Evolutionary conservation across 2,888 invertebrate genomes (phyloP).

Genomic region (Heliconius ismenius): DNA sequence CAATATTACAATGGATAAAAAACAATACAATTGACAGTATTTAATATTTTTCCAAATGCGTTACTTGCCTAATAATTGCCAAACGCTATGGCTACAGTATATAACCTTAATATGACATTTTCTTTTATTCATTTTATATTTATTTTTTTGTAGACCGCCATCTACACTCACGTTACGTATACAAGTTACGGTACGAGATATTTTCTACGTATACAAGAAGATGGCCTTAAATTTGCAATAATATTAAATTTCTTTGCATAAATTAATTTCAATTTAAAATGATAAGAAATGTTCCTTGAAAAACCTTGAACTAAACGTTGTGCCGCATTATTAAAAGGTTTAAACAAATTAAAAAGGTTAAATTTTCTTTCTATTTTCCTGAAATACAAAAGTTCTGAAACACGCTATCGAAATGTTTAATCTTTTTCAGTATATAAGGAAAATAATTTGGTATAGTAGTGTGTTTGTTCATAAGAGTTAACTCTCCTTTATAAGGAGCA

Average conservation of each 20-base stretch:
- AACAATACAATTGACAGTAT: neutral
- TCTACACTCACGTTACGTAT: neutral
- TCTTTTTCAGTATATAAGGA: slow-evolving; percentile 47
- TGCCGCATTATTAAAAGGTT: neutral
- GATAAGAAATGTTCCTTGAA: neutral
- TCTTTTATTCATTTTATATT: neutral
- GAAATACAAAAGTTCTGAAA: slow-evolving; percentile 33
- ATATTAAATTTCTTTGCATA: neutral
- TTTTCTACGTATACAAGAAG: neutral
- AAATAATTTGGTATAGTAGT: neutral
- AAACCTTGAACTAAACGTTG: neutral
- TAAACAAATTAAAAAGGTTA: neutral
- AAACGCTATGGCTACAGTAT: neutral
- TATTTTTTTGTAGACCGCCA: neutral
- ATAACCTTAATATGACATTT: neutral
- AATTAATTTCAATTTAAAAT: neutral
- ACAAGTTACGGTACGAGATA: neutral
- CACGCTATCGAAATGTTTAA: slow-evolving; percentile 46
- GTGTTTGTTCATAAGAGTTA: slow-evolving; percentile 99
- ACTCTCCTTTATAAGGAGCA: slow-evolving; percentile 98
- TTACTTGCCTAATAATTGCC: neutral
- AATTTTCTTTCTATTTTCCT: neutral
- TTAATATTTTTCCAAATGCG: too few relatives aligned
- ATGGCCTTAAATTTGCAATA: neutral
- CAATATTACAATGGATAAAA: neutral